Conservation (phyloP, 2,888 invertebrate species). For the Altica lythri region DNA sequence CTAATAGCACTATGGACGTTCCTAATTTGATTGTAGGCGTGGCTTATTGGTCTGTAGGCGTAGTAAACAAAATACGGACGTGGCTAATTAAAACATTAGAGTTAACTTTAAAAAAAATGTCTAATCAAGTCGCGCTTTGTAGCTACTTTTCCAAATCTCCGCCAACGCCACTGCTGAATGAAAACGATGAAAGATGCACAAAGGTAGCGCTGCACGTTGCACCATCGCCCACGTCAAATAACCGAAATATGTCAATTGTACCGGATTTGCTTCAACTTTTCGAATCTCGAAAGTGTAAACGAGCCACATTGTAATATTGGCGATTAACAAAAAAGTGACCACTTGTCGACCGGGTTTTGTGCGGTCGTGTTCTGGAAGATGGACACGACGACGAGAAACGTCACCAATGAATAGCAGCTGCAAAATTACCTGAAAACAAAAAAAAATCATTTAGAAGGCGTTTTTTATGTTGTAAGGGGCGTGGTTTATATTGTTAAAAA, state of each 20-base stretch:
- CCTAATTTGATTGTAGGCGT: too few species aligned
- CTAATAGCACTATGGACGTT: too few species aligned
- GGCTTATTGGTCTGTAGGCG: too few species aligned
- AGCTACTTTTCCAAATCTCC: slow-evolving; percentile 95
- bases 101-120: not conserved
- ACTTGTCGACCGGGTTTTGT: slow-evolving; percentile 95
- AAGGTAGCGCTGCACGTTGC: slow-evolving; percentile 88
- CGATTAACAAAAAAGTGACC: slow-evolving; percentile 92
- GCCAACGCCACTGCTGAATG: slow-evolving; percentile 93
- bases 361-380: slow-evolving; percentile 88
- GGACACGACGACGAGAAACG: slow-evolving; percentile 88
- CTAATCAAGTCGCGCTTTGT: slow-evolving; percentile 85
- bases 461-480: not conserved
- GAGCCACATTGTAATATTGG: slow-evolving; percentile 96
- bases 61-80: not conserved
- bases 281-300: slow-evolving; percentile 95
- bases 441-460: not conserved
- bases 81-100: not conserved
- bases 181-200: slow-evolving; percentile 95
- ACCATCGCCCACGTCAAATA: slow-evolving; percentile 92
- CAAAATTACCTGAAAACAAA: slow-evolving; percentile 72
- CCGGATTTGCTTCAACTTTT: slow-evolving; percentile 91
- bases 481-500: not conserved
- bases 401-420: slow-evolving; percentile 93
- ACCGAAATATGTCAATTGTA: slow-evolving; percentile 91